Conservation (phyloP, 2,888 invertebrate genomes). For the Patella depressa region DNA sequence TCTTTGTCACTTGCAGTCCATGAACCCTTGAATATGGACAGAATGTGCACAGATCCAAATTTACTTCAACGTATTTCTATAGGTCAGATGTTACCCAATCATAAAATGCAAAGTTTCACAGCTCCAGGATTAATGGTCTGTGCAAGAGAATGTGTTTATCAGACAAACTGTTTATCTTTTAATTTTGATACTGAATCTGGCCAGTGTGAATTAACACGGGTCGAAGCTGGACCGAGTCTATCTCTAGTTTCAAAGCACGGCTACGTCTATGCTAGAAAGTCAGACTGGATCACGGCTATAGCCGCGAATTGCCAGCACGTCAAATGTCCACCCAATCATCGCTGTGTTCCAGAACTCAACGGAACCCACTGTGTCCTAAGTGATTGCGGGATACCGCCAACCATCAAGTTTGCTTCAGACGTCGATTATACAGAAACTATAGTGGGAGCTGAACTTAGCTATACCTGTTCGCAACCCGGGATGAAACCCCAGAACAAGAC, state of each 20-base stretch:
- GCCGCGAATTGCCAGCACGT: not conserved
- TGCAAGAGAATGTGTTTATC: conserved; percentile 9
- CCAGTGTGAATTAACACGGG: not conserved
- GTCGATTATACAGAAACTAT: not conserved
- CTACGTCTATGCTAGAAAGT: not conserved
- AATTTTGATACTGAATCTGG: not conserved
- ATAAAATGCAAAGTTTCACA: no score
- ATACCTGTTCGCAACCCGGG: not conserved
- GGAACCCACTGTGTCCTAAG: not conserved
- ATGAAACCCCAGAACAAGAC: not conserved
- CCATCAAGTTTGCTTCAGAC: not conserved
- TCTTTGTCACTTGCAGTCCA: no score
- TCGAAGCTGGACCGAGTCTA: not conserved
- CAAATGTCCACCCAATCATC: not conserved
- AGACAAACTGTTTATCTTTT: conserved; percentile 1
- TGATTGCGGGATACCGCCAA: not conserved
- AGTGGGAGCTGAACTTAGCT: not conserved
- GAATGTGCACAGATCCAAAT: no score
- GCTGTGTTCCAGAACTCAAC: not conserved
- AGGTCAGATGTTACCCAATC: no score
- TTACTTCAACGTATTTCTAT: no score
- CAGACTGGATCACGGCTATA: not conserved
- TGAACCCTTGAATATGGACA: no score
- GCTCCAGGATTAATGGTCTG: not conserved
- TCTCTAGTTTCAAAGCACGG: not conserved